A percentile compares a stretch with the other conserved stretches of the same genome.
Evolutionary conservation across 2,888 invertebrate genomes (phyloP).

Genomic region (Drosophila formosana): DNA sequence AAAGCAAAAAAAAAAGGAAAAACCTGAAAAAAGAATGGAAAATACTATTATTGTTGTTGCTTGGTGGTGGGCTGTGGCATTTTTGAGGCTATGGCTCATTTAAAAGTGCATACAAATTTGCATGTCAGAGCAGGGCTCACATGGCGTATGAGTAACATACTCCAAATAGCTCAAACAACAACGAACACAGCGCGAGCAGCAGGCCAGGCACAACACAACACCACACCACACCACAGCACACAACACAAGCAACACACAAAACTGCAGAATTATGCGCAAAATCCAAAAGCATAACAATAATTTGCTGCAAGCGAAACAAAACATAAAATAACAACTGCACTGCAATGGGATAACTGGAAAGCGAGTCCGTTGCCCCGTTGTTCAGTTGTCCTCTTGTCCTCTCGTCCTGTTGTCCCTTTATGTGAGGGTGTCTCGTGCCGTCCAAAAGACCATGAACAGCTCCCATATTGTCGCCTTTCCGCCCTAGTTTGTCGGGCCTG

Average conservation of each 20-base stretch:
- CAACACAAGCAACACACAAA: constrained; percentile 29
- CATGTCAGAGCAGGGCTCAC: constrained; percentile 43
- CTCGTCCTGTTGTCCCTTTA: not conserved
- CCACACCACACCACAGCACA: not conserved
- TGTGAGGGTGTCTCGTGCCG: constrained; percentile 30
- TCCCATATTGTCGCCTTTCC: constrained; percentile 45
- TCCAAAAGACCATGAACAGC: constrained; percentile 1
- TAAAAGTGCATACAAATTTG: constrained; percentile 65
- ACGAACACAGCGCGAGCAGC: constrained; percentile 7
- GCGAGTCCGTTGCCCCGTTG: not conserved
- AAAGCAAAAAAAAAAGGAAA: constrained; percentile 15
- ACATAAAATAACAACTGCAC: constrained; percentile 45
- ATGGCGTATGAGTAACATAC: constrained; percentile 79
- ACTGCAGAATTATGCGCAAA: constrained; percentile 80
- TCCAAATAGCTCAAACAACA: constrained; percentile 67
- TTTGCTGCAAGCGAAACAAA: constrained; percentile 58
- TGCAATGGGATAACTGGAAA: constrained; percentile 19
- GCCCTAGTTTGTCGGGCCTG: constrained; percentile 46
- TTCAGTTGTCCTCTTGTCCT: not conserved
- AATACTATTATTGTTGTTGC: constrained; percentile 6
- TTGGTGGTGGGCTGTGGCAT: constrained; percentile 30
- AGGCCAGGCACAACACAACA: constrained; percentile 1
- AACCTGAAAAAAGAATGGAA: not conserved
- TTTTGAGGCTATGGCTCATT: constrained; percentile 74
- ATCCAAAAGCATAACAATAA: constrained; percentile 79